Evolutionary conservation across 2,113 vertebrate genomes (phyloP).

Genomic region (Callionymus lyra): DNA sequence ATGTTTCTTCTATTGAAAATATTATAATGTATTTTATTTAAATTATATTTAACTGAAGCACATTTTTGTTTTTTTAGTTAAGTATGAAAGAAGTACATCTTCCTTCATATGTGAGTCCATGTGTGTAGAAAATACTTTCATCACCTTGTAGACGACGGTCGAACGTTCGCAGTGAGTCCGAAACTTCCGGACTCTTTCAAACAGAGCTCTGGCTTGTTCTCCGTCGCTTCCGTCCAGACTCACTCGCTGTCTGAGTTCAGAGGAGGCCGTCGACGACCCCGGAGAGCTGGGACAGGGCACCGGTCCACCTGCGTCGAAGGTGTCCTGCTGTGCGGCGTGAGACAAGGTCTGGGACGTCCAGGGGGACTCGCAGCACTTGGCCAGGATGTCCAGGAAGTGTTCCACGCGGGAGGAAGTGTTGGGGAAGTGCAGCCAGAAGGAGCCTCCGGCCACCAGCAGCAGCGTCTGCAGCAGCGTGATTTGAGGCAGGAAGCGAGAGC

Average conservation of each 20-base stretch:
- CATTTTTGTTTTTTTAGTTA: no score
- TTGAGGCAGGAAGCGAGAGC: constrained; percentile 73
- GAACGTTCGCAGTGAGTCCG: constrained; percentile 68
- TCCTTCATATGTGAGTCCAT: no score
- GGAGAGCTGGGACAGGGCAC: constrained; percentile 2
- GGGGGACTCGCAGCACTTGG: constrained; percentile 74
- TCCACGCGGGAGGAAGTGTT: constrained; percentile 73
- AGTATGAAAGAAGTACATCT: no score
- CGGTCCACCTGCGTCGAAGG: constrained; percentile 9
- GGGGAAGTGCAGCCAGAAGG: constrained; percentile 78
- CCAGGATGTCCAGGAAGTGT: constrained; percentile 71
- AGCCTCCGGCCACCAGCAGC: constrained; percentile 67
- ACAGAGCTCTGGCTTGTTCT: constrained; percentile 71
- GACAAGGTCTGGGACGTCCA: constrained; percentile 75
- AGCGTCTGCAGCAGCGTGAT: constrained; percentile 68
- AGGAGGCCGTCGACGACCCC: background rate
- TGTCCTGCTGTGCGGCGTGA: constrained; percentile 60
- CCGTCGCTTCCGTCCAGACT: constrained; percentile 69
- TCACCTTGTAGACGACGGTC: constrained; percentile 68
- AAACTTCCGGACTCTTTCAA: constrained; percentile 73
- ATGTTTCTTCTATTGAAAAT: no score
- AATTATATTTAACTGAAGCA: background rate
- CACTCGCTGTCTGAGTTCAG: constrained; percentile 17
- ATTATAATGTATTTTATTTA: background rate
- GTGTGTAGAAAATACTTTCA: no score